These are phyloP conservation scores for Odobenus rosmarus DNA, from an alignment of 2,113 vertebrate species.

Conservation along the genomic window DNA sequence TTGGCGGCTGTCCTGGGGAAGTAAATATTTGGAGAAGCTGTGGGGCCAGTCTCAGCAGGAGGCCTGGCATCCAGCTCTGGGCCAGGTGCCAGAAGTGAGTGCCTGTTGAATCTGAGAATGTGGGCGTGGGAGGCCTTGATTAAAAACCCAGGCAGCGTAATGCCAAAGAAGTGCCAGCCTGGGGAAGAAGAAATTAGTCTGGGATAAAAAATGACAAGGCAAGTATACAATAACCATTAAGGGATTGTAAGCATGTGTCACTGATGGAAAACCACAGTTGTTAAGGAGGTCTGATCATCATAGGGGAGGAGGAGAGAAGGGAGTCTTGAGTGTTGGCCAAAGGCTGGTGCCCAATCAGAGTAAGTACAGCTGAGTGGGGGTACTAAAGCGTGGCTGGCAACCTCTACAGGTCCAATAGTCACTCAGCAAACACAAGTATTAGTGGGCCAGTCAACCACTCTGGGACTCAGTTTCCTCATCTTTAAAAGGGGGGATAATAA, in stretches of 20 bases:
- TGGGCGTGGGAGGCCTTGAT: neutral
- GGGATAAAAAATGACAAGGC: slow-evolving; percentile 59
- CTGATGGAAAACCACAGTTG: neutral
- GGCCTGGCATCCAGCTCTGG: slow-evolving; percentile 52
- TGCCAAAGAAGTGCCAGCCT: slow-evolving; percentile 28
- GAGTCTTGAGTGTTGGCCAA: neutral
- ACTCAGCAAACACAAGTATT: neutral
- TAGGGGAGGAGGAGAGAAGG: neutral
- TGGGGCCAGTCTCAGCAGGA: neutral
- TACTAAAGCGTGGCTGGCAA: neutral
- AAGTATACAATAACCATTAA: neutral
- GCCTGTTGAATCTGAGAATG: neutral
- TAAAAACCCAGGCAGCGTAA: neutral
- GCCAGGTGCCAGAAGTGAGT: neutral
- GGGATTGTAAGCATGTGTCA: neutral
- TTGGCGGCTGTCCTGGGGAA: neutral
- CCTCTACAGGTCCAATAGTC: neutral
- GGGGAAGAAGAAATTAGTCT: slow-evolving; percentile 46
- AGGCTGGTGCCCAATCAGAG: neutral
- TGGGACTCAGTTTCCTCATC: neutral
- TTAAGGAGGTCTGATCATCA: rapidly evolving
- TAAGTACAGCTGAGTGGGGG: neutral
- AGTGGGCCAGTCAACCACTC: neutral
- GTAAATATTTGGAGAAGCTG: slow-evolving; percentile 33
- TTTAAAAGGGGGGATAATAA: neutral